phyloP scores from a whole-genome alignment of 2,113 vertebrate species.

The Pycnonotus jocosus region DNA sequence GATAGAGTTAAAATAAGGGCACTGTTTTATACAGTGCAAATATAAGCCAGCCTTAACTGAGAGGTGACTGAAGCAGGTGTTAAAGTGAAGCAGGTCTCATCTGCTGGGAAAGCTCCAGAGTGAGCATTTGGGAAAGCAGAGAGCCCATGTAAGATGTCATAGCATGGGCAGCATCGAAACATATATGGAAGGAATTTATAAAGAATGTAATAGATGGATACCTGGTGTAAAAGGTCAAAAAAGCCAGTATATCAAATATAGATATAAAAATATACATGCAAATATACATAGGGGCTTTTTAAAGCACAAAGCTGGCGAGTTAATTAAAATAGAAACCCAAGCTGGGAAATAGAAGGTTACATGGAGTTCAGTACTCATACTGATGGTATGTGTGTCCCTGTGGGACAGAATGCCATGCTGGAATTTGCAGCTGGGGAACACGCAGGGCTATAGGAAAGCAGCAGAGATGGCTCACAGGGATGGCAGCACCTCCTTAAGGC shows the following conservation, averaged over 20 bases:
- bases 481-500: background rate
- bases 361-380: background rate
- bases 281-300: background rate
- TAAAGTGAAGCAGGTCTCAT: background rate
- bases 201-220: background rate
- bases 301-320: background rate
- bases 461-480: background rate
- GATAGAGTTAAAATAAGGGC: background rate
- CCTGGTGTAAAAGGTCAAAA: background rate
- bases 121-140: background rate
- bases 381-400: background rate
- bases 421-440: background rate
- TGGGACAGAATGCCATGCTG: background rate
- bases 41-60: background rate
- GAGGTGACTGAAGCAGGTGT: background rate
- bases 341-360: background rate
- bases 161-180: background rate
- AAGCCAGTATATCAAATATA: background rate
- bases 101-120: background rate
- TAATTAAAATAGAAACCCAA: background rate
- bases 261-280: background rate
- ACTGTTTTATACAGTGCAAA: background rate
- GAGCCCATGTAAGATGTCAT: background rate
- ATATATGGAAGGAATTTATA: background rate
- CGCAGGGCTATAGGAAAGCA: background rate